Conservation (phyloP, 2,888 invertebrate genomes). For the Acheta domesticus region DNA sequence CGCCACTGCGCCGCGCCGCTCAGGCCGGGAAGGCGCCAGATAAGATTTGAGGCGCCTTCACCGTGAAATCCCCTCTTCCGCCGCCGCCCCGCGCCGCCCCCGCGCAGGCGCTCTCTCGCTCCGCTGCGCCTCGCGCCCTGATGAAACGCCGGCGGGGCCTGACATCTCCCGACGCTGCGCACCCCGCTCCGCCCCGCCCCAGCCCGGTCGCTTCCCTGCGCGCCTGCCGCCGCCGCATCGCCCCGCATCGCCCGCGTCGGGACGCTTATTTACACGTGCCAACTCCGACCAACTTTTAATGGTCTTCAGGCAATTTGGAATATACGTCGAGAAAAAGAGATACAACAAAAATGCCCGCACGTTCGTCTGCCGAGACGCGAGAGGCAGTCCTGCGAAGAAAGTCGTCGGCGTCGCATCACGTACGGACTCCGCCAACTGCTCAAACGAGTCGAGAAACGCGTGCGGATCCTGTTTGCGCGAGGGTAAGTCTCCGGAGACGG, state of each 20-base stretch:
- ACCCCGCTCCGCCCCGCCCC: neutral
- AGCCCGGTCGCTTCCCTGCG: neutral
- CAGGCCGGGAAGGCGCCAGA: neutral
- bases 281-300: neutral
- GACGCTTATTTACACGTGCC: neutral
- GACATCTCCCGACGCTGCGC: neutral
- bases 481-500: too few species aligned
- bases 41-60: neutral
- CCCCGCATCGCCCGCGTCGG: neutral
- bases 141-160: neutral
- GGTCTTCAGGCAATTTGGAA: neutral
- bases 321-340: neutral
- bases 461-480: neutral
- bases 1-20: too few species aligned
- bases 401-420: neutral
- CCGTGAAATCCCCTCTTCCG: neutral
- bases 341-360: neutral
- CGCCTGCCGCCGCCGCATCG: neutral
- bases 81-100: neutral
- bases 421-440: neutral
- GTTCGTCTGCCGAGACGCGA: neutral
- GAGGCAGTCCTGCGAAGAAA: neutral
- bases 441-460: neutral
- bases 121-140: neutral
- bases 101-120: neutral